These are phyloP conservation scores for Neuroterus valhalla DNA, from an alignment of 1,140 invertebrate species.

Conservation along the genomic window DNA sequence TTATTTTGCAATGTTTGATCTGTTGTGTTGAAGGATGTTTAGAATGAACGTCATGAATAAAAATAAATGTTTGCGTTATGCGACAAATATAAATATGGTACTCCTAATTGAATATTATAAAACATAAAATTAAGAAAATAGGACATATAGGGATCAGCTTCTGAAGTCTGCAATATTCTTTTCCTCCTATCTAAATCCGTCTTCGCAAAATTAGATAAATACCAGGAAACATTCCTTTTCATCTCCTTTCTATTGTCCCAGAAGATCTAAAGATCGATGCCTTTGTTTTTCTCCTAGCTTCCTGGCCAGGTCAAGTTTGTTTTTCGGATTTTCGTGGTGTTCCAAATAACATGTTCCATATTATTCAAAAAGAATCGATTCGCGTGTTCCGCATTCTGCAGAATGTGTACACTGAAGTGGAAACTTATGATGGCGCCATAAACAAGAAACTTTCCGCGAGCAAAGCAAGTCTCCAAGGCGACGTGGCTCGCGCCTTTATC, in stretches of 20 bases:
- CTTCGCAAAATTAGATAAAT: neutral
- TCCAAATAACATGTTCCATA: slow-evolving; percentile 7
- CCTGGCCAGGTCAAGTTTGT: slow-evolving; percentile 3
- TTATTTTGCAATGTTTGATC: too few species aligned
- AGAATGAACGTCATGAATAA: too few species aligned
- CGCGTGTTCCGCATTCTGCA: neutral
- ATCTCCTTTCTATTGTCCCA: neutral
- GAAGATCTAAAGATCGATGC: neutral
- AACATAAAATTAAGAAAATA: too few species aligned
- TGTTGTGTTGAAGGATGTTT: too few species aligned
- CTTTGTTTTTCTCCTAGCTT: neutral
- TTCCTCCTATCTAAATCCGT: neutral
- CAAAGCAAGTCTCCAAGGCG: slow-evolving; percentile 29
- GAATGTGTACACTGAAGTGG: neutral
- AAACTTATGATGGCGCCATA: neutral
- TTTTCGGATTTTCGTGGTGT: neutral
- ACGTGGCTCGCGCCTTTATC: slow-evolving; percentile 34
- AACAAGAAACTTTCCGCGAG: neutral
- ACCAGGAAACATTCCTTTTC: slow-evolving; percentile 25
- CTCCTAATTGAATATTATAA: too few species aligned
- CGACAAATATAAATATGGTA: too few species aligned
- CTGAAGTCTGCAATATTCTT: neutral
- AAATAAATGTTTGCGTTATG: too few species aligned
- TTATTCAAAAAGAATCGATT: slow-evolving; percentile 23
- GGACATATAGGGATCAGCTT: too few species aligned